Evolutionary conservation across 2,888 invertebrate species (phyloP).

Genomic region (Peribatodes rhomboidaria): DNA sequence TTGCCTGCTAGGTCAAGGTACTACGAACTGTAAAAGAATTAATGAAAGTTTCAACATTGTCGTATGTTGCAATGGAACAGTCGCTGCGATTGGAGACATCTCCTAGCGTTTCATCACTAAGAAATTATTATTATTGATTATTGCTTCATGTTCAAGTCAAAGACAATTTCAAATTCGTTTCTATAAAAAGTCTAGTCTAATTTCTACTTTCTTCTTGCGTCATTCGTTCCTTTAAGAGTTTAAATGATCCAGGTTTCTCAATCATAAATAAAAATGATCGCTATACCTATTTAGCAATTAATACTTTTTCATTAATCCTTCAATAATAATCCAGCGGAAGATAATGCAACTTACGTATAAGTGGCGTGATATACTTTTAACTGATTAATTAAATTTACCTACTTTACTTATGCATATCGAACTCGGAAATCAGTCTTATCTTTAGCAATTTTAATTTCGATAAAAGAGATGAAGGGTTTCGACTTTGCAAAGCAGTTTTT

Average conservation of each 20-base stretch:
- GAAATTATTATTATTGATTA: neutral
- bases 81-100: constrained; percentile 17
- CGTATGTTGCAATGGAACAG: constrained; percentile 21
- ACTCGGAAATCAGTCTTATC: neutral
- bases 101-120: constrained; percentile 10
- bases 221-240: too few species aligned
- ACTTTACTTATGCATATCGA: neutral
- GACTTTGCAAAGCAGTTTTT: too few species aligned
- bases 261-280: too few species aligned
- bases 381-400: constrained; percentile 10
- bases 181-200: too few species aligned
- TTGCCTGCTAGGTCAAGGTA: constrained; percentile 31
- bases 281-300: neutral
- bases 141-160: neutral
- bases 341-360: constrained; percentile 1
- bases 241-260: too few species aligned
- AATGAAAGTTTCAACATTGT: constrained; percentile 27
- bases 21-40: constrained; percentile 12
- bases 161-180: neutral
- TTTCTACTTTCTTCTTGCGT: too few species aligned
- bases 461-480: neutral
- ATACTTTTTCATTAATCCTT: constrained; percentile 1
- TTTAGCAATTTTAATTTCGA: neutral
- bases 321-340: neutral
- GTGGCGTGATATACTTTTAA: constrained; percentile 6